Evolutionary conservation across 2,797 vertebrate genomes (phyloP), one percentile per base, ranked within the genome.

Genomic region (Adelosebastes latens): DNA sequence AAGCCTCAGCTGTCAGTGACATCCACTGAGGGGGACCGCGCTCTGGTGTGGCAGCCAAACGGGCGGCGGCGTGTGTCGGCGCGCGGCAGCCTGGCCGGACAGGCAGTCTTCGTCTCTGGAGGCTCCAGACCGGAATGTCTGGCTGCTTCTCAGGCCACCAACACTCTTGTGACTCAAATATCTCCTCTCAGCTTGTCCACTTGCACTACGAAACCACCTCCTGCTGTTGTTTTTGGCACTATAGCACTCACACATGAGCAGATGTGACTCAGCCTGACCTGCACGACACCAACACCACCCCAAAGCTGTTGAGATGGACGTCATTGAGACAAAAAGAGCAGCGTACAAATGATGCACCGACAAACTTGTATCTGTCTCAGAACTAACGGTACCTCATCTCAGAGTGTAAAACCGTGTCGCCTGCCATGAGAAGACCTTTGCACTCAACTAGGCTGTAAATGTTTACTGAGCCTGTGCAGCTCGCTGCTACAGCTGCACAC

Each of bases 1-100:
- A 68, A 87, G 80, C 71, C 70, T 83, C 73, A 80, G 87, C 77
- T 89, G 80, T 79, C 75, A 61, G 68, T 31, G 31, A 55, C 56
- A 29, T 76, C 64, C 53, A 67, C 66, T 1, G 14, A 46, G 58
- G 75, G 55, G 55, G 59, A 53, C 32, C 0, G 24, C 55, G 65
- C 63, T 88, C 61, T 16, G 4, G 39, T 34, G 55, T 25, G 42
- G 62, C 32, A 62, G 78, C 78, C 52, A 79, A 69, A 65, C n/a
- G 2, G 53, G 29, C 66, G 32, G 1, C 11, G 11, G 18, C 55
- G 63, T 85, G 73, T 83, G 73, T 72, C 24, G 14, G 36, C 12
- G 16, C 8, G 46, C 3, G 46, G 65, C 61, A 49, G 68, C 11
- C 61, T 49, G 63, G 39, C n/a, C 14, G 29, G 55, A 71, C 66